phyloP scores from a whole-genome alignment of 2,797 vertebrate genomes.

The Chlorospingus flavigularis region DNA sequence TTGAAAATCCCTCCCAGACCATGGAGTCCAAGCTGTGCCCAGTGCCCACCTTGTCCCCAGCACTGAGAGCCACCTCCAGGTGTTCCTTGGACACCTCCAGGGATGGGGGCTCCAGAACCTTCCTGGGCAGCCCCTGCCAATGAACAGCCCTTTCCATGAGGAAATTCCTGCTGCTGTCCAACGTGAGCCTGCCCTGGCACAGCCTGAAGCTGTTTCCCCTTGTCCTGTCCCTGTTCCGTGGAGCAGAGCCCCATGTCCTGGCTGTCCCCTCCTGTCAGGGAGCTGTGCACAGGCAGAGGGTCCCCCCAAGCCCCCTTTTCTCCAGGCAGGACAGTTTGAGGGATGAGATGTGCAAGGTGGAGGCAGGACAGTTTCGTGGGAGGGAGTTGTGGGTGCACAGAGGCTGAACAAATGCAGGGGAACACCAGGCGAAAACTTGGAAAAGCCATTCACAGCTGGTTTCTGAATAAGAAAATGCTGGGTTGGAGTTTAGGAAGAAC shows the following conservation, averaged over 20 bases:
- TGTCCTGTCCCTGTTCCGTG: too few relatives aligned
- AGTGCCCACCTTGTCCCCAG: neutral
- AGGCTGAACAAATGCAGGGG: neutral
- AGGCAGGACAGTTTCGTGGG: neutral
- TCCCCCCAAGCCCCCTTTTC: neutral
- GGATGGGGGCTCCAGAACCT: neutral
- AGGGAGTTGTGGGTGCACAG: neutral
- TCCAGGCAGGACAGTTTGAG: neutral
- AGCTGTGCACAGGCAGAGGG: neutral
- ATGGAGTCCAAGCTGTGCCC: neutral
- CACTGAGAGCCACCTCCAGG: rapidly evolving
- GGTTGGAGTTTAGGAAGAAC: neutral
- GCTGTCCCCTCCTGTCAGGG: neutral
- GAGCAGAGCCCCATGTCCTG: too few relatives aligned
- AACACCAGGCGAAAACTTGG: neutral
- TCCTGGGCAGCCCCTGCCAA: neutral
- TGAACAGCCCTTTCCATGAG: rapidly evolving
- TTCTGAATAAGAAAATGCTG: neutral
- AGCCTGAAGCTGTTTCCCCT: too few relatives aligned
- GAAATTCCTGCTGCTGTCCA: neutral
- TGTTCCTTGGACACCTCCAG: neutral
- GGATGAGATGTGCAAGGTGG: neutral
- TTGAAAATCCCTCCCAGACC: neutral
- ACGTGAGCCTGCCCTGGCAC: too few relatives aligned
- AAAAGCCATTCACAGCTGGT: neutral